Evolutionary conservation across 1,140 invertebrate genomes (phyloP).

Genomic region (Aplysia californica): DNA sequence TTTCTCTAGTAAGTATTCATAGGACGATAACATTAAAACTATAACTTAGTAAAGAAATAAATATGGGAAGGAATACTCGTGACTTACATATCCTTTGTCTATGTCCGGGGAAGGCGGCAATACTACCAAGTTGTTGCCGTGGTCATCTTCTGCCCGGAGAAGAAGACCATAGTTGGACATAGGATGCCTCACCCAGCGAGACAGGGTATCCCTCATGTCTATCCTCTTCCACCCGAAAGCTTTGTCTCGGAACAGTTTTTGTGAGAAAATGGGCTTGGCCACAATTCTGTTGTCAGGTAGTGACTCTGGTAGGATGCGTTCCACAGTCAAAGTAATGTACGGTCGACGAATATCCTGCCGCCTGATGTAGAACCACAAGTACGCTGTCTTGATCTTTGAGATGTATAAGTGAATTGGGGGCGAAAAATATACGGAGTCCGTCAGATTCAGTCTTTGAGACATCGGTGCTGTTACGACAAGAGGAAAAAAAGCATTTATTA

Average conservation of each 20-base stretch:
- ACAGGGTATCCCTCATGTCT: slow-evolving; percentile 80
- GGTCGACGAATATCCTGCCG: neutral
- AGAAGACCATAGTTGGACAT: slow-evolving; percentile 64
- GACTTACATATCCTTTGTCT: slow-evolving; percentile 62
- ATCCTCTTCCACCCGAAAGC: slow-evolving; percentile 81
- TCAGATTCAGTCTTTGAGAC: neutral
- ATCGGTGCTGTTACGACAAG: slow-evolving; percentile 12
- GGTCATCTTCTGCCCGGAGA: slow-evolving; percentile 82
- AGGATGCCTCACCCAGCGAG: slow-evolving; percentile 67
- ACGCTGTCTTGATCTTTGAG: slow-evolving; percentile 22
- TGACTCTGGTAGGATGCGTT: neutral
- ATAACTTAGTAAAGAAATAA: neutral
- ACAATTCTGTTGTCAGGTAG: slow-evolving; percentile 3
- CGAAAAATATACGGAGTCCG: slow-evolving; percentile 23
- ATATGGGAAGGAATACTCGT: neutral
- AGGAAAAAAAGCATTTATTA: neutral
- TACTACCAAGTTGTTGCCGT: slow-evolving; percentile 75
- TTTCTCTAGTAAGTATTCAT: too few relatives aligned
- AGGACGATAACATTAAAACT: neutral
- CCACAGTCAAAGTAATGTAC: neutral
- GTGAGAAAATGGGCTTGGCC: slow-evolving; percentile 12
- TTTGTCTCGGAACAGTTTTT: slow-evolving; percentile 19
- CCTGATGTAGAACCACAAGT: slow-evolving; percentile 36
- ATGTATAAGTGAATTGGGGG: slow-evolving; percentile 19
- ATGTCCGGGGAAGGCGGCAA: slow-evolving; percentile 39